Conservation (phyloP, 2,113 vertebrate species). For the Planiliza haematocheilus region DNA sequence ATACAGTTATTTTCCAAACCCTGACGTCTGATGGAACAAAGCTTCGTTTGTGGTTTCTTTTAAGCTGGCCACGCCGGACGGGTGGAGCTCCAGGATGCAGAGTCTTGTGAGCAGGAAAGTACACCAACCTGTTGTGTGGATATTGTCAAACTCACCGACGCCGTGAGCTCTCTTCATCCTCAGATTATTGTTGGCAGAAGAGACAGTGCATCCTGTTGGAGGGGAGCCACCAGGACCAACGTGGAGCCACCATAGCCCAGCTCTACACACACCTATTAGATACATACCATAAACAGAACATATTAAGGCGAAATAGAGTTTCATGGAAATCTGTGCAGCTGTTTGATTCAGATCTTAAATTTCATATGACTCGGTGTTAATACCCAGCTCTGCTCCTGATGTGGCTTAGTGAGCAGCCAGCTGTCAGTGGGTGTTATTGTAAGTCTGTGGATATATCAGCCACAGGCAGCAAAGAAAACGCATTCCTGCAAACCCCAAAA, state of each 20-base stretch:
- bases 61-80: neutral
- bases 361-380: slow-evolving; percentile 17
- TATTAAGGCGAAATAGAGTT: neutral
- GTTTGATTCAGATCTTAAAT: slow-evolving; percentile 3
- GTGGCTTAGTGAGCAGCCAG: slow-evolving; percentile 22
- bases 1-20: slow-evolving; percentile 19
- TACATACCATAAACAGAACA: neutral
- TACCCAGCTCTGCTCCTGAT: neutral
- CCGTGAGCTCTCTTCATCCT: neutral
- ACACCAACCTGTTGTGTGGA: neutral
- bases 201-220: neutral
- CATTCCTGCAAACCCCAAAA: slow-evolving; percentile 11
- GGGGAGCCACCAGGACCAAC: neutral
- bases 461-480: slow-evolving; percentile 10
- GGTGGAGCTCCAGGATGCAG: slow-evolving; percentile 49
- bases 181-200: neutral
- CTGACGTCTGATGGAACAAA: slow-evolving; percentile 50
- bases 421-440: slow-evolving; percentile 9
- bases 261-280: slow-evolving; percentile 14
- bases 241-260: neutral
- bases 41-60: slow-evolving; percentile 34
- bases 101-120: slow-evolving; percentile 14
- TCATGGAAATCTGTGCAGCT: neutral
- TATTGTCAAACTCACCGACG: neutral
- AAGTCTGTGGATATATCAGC: slow-evolving; percentile 4